Evolutionary conservation across 1,140 invertebrate genomes (phyloP).

Genomic region (Microplitis demolitor): DNA sequence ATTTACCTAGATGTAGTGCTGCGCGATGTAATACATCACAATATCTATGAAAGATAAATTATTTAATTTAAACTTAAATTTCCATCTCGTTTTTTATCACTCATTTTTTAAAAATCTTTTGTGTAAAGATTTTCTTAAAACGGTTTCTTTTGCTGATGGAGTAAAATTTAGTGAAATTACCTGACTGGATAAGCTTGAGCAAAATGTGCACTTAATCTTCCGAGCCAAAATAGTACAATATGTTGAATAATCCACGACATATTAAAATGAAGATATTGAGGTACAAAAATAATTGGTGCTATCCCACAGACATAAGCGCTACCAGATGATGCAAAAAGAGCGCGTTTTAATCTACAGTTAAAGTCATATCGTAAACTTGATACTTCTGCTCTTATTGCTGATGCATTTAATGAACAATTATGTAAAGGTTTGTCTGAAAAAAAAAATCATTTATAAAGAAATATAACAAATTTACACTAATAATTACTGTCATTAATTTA

Average conservation of each 20-base stretch:
- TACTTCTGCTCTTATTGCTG: conserved; percentile 82
- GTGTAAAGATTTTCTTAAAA: background rate
- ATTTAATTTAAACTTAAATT: background rate
- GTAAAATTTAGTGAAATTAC: conserved; percentile 36
- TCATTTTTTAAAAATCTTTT: too few species aligned
- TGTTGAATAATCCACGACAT: conserved; percentile 82
- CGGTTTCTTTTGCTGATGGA: background rate
- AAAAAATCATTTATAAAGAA: background rate
- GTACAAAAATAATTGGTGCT: conserved; percentile 76
- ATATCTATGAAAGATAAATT: conserved; percentile 62
- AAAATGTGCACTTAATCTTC: conserved; percentile 80
- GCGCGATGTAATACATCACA: conserved; percentile 88
- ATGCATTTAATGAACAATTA: conserved; percentile 72
- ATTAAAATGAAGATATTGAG: conserved; percentile 85
- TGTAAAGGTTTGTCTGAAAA: conserved; percentile 66
- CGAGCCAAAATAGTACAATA: conserved; percentile 80
- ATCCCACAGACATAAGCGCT: conserved; percentile 91
- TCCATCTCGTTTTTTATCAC: too few species aligned
- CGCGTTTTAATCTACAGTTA: conserved; percentile 85
- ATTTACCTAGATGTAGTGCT: conserved; percentile 86
- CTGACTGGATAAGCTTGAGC: conserved; percentile 77
- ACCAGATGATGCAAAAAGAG: conserved; percentile 86
- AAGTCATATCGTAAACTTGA: conserved; percentile 84
- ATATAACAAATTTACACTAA: background rate
- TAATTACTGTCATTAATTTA: too few species aligned